Evolutionary conservation across 2,113 vertebrate genomes (phyloP).

Genomic region (Centropus bengalensis): DNA sequence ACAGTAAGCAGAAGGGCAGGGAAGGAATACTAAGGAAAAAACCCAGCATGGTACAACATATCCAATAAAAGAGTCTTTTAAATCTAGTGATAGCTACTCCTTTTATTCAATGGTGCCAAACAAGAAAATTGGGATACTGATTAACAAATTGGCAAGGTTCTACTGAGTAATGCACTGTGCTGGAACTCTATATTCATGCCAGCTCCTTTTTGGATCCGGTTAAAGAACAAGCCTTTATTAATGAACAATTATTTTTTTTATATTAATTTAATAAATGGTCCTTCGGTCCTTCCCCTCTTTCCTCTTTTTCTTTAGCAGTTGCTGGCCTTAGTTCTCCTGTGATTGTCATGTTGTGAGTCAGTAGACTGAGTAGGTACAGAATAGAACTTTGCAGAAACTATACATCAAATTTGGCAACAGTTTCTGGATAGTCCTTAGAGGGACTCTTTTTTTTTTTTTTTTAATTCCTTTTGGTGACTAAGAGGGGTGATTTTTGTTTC

Average conservation of each 20-base stretch:
- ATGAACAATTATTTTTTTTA: background rate
- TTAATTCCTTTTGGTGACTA: background rate
- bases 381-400: background rate
- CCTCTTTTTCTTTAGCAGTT: background rate
- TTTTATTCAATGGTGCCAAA: background rate
- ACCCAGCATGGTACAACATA: background rate
- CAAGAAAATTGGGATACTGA: background rate
- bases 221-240: conserved; percentile 1
- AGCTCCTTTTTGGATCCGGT: background rate
- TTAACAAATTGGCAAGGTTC: background rate
- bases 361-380: background rate
- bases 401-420: background rate
- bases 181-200: background rate
- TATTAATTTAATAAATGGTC: background rate
- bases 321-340: background rate
- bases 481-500: background rate
- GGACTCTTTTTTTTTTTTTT: too few species aligned
- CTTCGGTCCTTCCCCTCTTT: background rate
- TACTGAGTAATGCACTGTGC: background rate
- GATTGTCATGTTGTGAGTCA: background rate
- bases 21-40: background rate
- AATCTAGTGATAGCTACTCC: background rate
- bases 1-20: background rate
- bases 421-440: background rate
- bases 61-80: background rate